Base-by-base conservation (phyloP, 2,113 vertebrate species). In the Pachypanchax playfairii region DNA sequence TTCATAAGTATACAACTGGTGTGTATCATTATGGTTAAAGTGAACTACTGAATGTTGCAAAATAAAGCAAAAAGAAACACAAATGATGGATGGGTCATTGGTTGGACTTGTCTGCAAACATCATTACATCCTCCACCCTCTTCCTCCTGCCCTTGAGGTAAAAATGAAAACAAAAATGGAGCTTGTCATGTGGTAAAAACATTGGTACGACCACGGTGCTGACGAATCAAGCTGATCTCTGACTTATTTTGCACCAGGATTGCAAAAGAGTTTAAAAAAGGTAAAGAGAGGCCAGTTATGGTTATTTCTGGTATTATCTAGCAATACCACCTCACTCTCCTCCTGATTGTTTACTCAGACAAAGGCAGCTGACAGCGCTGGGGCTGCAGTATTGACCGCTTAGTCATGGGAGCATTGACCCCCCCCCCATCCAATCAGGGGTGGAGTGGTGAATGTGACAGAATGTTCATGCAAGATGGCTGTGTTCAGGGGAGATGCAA, bases 271-370 rank as follows among this genome's bases (percentile, higher is more conserved):
- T 60, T 55, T 76, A 57, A 70, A 71, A 55, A 41, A 39, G 72
- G 56, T 17, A 52, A 50, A 79, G 63, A 61, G 57, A 71, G 73
- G 80, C 75, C 77, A 49, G 75, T 88, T 83, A 63, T 74, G 70
- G 83, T 65, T 80, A 61, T 80, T 93, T 94, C 92, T 90, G 88
- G 88, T 75, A 90, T 74, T 60, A 76, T 93, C 91, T 87, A 73
- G 61, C 61, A 59, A 50, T 2, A n/a, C 21, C 53, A 66, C 80
- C 65, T 84, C 76, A 65, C 79, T 74, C 77, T 87, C 80, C 67
- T 74, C 77, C 71, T 77, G 84, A 89, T 92, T 91, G 91, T 92
- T 85, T 68, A 52, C 25, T 39, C 46, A 21, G 46, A 92, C 91
- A 92, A 92, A 89, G 79, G 79, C 52, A 21, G 33, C 63, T 47